A percentile compares a stretch with the other conserved stretches of the same genome.
Evolutionary conservation across 2,888 invertebrate species (phyloP).

Genomic region (Sphaerophoria rueppellii): DNA sequence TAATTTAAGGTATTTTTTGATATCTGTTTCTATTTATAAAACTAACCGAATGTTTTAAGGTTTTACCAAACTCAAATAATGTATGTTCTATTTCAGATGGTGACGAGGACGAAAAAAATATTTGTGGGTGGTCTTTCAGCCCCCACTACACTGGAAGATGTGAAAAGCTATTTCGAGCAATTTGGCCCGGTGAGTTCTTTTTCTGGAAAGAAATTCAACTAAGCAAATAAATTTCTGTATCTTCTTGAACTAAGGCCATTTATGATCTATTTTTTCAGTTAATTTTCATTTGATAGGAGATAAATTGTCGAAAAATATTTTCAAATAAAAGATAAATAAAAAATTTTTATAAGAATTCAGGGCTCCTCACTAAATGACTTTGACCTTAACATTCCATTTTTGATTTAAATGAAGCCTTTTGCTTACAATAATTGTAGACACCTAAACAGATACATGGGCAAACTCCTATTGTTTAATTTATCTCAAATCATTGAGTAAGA

Average conservation of each 20-base stretch:
- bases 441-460: not conserved
- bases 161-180: slow-evolving; percentile 99
- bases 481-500: not conserved
- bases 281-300: no score
- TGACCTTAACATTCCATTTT: no score
- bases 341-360: no score
- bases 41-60: not conserved
- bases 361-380: no score
- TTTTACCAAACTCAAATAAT: not conserved
- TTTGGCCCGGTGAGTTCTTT: slow-evolving; percentile 96
- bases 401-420: not conserved
- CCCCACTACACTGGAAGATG: slow-evolving; percentile 99
- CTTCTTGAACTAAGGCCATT: no score
- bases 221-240: no score
- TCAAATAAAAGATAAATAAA: no score
- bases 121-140: slow-evolving; percentile 99
- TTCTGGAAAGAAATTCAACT: no score
- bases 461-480: not conserved
- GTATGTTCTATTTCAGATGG: slow-evolving; percentile 90
- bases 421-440: not conserved
- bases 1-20: no score
- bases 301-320: no score
- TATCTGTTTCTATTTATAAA: not conserved
- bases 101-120: slow-evolving; percentile 99
- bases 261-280: no score